A percentile compares a stretch with the other conserved stretches of the same genome.
phyloP scores from a whole-genome alignment of 1,140 invertebrate genomes.

The Drosophila lacertosa region DNA sequence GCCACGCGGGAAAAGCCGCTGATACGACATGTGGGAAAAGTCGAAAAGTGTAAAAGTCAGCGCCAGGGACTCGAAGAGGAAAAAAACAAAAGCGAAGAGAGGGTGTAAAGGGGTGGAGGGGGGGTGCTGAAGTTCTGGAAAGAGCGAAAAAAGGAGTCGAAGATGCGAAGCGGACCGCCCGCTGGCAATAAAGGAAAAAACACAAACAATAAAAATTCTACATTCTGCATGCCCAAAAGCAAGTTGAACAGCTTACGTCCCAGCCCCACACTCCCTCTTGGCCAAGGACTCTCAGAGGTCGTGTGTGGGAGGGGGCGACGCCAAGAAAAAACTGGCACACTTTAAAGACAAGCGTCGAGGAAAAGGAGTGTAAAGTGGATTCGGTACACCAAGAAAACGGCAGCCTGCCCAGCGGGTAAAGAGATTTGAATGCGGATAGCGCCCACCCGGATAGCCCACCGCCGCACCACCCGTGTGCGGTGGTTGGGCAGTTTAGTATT shows the following conservation, averaged over 20 bases:
- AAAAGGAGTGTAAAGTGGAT: slow-evolving; percentile 33
- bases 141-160: slow-evolving; percentile 31
- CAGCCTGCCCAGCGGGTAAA: slow-evolving; percentile 20
- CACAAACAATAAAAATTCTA: slow-evolving; percentile 82
- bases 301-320: too few relatives aligned
- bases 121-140: background rate
- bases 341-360: slow-evolving; percentile 51
- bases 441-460: background rate
- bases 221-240: slow-evolving; percentile 62
- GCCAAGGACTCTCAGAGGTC: slow-evolving; percentile 12
- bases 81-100: background rate
- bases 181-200: slow-evolving; percentile 72
- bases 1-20: slow-evolving; percentile 73
- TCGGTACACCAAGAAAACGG: slow-evolving; percentile 55
- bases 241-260: slow-evolving; percentile 38
- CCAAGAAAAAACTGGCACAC: slow-evolving; percentile 64
- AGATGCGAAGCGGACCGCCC: slow-evolving; percentile 65
- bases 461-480: background rate
- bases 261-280: background rate
- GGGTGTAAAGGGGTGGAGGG: too few relatives aligned
- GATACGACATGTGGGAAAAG: slow-evolving; percentile 82
- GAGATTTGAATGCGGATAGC: slow-evolving; percentile 23
- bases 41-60: slow-evolving; percentile 64
- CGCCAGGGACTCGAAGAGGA: slow-evolving; percentile 12
- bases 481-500: slow-evolving; percentile 38